A percentile compares a stretch with the other conserved stretches of the same genome.
Conservation (phyloP, 2,797 vertebrate species). For the Oceanodroma leucorhoa region DNA sequence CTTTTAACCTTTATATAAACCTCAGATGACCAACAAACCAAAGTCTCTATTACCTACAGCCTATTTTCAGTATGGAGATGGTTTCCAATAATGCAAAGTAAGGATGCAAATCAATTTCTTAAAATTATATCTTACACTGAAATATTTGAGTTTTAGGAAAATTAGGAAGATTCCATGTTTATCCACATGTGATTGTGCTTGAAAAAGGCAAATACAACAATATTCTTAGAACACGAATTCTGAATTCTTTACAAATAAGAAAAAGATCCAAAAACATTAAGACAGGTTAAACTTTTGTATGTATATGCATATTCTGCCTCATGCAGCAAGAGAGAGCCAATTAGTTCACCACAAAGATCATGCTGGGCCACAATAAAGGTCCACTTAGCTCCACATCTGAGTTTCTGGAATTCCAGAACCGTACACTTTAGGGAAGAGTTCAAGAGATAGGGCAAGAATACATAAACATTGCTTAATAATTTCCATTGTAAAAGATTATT, state of each 20-base stretch:
- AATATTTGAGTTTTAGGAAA: not conserved
- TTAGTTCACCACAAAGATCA: not conserved
- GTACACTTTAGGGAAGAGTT: not conserved
- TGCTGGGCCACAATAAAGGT: not conserved
- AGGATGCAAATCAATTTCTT: not conserved
- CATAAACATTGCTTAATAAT: not conserved
- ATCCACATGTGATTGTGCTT: not conserved
- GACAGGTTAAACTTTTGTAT: not conserved
- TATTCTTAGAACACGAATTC: not conserved
- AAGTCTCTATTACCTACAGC: not conserved
- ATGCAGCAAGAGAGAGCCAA: not conserved
- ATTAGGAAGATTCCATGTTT: not conserved
- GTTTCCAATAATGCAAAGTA: not conserved
- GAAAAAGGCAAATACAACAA: not conserved
- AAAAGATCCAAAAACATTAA: not conserved
- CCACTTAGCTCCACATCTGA: not conserved
- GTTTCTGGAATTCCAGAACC: not conserved
- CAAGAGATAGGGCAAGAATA: not conserved
- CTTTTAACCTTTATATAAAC: not conserved
- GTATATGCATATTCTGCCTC: not conserved
- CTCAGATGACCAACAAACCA: not conserved
- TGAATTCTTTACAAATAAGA: not conserved
- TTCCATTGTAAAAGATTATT: not conserved
- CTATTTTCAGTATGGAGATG: not conserved
- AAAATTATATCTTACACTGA: not conserved